Conservation (phyloP, 2,113 vertebrate genomes). For the Hassar affinis region DNA sequence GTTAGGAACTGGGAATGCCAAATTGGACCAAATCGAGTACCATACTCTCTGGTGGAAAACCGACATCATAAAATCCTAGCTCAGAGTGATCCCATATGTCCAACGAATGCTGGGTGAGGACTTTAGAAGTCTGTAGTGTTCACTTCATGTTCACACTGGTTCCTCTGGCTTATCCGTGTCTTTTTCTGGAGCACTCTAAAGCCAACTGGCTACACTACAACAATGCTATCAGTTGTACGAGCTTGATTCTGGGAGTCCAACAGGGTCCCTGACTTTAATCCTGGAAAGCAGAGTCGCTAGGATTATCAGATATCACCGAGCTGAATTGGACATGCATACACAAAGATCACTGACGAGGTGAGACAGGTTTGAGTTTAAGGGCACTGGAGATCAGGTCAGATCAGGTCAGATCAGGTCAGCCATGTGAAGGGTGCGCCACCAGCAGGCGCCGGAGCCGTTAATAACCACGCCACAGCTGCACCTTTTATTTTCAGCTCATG, state of each 20-base stretch:
- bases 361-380: not conserved
- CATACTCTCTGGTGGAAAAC: not conserved
- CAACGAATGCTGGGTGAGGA: not conserved
- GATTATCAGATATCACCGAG: not conserved
- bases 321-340: not conserved
- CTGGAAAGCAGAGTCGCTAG: not conserved
- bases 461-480: conserved; percentile 9
- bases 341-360: not conserved
- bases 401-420: not conserved
- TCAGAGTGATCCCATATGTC: not conserved
- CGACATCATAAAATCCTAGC: not conserved
- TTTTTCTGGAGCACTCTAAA: not conserved
- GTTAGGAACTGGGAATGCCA: not conserved
- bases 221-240: not conserved
- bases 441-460: not conserved
- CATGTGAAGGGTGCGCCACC: not conserved
- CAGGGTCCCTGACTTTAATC: not conserved
- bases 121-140: not conserved
- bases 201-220: not conserved
- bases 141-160: not conserved
- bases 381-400: not conserved
- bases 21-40: no score
- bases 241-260: not conserved
- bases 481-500: conserved; percentile 24
- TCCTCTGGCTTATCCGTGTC: not conserved